Percentiles rank a stretch among this genome's conserved stretches.
These are phyloP conservation scores for Microhierax caerulescens DNA, from an alignment of 2,797 vertebrate genomes.

Conservation along the genomic window DNA sequence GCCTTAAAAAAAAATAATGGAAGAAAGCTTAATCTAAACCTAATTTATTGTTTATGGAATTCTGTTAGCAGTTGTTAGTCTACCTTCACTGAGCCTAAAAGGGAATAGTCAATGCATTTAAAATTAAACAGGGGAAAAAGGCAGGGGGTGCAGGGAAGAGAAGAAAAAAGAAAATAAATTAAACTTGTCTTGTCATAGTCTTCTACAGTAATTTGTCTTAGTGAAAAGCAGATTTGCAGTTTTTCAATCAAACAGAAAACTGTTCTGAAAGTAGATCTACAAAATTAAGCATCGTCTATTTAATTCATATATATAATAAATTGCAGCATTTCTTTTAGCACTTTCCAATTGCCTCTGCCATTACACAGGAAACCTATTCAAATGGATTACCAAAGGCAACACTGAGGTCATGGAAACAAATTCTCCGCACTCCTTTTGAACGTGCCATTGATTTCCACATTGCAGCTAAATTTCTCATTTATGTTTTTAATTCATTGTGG, in stretches of 20 bases:
- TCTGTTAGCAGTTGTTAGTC: conserved; percentile 24
- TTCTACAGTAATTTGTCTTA: background rate
- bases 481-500: conserved; percentile 22
- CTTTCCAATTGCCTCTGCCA: background rate
- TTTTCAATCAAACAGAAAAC: conserved; percentile 14
- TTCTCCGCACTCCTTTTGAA: background rate
- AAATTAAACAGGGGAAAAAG: background rate
- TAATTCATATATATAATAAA: conserved; percentile 13
- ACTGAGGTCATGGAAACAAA: conserved; percentile 39
- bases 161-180: background rate
- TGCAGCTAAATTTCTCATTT: conserved; percentile 13
- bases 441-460: background rate
- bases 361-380: background rate
- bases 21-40: conserved; percentile 17
- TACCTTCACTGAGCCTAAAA: conserved; percentile 5
- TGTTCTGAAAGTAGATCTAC: background rate
- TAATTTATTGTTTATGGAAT: conserved; percentile 58
- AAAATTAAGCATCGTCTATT: conserved; percentile 12
- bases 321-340: background rate
- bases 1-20: background rate
- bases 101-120: background rate
- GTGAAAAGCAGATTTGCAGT: background rate
- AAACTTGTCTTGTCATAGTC: background rate
- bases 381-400: conserved; percentile 11
- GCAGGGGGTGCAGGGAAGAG: background rate